Base-by-base conservation (phyloP, 2,888 invertebrate genomes). In the Synergus itoensis region DNA sequence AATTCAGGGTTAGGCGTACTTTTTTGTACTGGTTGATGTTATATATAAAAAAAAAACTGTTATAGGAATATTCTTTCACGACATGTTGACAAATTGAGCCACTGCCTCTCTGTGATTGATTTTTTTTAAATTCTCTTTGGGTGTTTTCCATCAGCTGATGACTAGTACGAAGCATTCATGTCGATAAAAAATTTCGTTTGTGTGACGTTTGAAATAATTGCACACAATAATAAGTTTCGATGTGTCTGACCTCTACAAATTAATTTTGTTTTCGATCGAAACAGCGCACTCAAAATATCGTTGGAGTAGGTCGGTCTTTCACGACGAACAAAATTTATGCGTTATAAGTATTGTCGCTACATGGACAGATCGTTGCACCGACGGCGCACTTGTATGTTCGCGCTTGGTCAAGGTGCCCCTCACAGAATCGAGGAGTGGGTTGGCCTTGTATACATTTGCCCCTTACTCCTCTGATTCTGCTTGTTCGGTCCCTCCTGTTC, bases 381-480 rank as follows among this genome's bases (percentile, higher is more conserved):
- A 80, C 88, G 83, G 88, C 87, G 87, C 87, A 87, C 88, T 83
- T 53, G 82, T 84, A 76, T 80, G 81, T 85, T 86, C 84, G 84
- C 81, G 86, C 82, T 84, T 87, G 90, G 89, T 88, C 89, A 88
- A 89, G 90, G 89, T 88, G 86, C 86, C 87, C 86, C 83, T 80
- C 84, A 78, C 81, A 60, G 78, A 69, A 80, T 43, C 48, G 64
- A 48, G 80, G 48, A 65, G 77, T 78, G 80, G 73, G 76, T 67
- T 67, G 83, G 82, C 84, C 81, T 73, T 81, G 80, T 73, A 36
- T 65, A 76, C 57, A 48, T 79, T 83, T 83, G 84, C 79, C 82
- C 84, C 82, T 85, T 84, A 79, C 79, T 80, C 57, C 80, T 77
- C 63, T 82, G 64, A 75, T 77, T 79, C 76, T 69, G 12, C 18